Percentiles rank a stretch among this genome's conserved stretches.
phyloP scores from a whole-genome alignment of 2,797 vertebrate genomes.

The Leptodactylus fallax region DNA sequence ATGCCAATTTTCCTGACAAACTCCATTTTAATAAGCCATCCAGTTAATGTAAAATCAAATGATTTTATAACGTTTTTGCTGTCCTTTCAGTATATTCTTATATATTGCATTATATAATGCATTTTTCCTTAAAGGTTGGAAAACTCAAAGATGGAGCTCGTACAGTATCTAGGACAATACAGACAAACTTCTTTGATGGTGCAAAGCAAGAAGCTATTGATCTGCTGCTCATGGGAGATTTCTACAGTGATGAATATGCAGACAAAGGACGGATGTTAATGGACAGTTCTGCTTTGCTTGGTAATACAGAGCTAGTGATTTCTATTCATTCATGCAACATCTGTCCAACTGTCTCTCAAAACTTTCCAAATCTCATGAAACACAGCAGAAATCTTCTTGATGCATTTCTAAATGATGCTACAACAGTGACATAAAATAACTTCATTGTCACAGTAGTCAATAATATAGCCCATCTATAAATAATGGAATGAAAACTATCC shows the following conservation, averaged over 20 bases:
- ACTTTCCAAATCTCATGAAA: neutral
- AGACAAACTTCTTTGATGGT: conserved; percentile 79
- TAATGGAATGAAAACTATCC: too few relatives aligned
- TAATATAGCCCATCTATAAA: too few relatives aligned
- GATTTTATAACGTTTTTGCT: too few relatives aligned
- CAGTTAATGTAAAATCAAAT: too few relatives aligned
- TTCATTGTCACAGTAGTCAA: too few relatives aligned
- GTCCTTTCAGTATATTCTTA: too few relatives aligned
- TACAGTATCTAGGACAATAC: conserved; percentile 79
- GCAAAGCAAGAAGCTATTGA: conserved; percentile 80
- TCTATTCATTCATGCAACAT: neutral
- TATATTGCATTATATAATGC: too few relatives aligned
- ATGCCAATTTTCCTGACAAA: too few relatives aligned
- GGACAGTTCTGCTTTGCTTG: conserved; percentile 75
- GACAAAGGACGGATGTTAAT: conserved; percentile 78
- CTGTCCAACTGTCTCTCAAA: neutral
- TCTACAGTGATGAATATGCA: conserved; percentile 73
- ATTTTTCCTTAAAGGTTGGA: conserved; percentile 71
- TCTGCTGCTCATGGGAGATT: conserved; percentile 78
- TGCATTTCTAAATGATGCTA: neutral
- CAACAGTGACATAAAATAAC: neutral
- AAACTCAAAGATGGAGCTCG: conserved; percentile 81
- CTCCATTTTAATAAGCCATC: too few relatives aligned
- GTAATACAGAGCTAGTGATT: conserved; percentile 64
- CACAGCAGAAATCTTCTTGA: neutral